These are phyloP conservation scores for Cervus canadensis DNA, from an alignment of 2,113 vertebrate species.

Conservation along the genomic window DNA sequence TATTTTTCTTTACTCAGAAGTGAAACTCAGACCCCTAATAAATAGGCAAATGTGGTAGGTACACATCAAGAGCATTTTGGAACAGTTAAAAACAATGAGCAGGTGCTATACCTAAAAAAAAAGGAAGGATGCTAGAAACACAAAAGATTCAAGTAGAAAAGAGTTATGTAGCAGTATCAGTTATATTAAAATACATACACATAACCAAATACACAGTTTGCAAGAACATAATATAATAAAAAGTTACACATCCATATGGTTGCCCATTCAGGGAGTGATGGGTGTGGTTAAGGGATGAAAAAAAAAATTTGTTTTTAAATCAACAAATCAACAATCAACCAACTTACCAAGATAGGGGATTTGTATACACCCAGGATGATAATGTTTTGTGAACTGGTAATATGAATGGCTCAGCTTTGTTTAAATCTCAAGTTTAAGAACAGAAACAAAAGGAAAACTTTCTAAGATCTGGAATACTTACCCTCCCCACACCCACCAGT, in stretches of 20 bases:
- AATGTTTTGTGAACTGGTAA: background rate
- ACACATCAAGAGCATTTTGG: background rate
- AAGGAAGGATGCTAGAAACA: background rate
- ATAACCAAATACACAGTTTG: background rate
- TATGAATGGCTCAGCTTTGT: background rate
- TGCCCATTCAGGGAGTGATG: background rate
- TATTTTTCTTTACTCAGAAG: background rate
- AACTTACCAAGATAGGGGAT: background rate
- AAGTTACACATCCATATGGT: background rate
- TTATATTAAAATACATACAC: background rate
- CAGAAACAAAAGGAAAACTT: background rate
- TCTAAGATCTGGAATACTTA: background rate
- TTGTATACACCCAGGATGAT: background rate
- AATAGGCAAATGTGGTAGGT: background rate
- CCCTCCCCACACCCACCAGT: accelerated
- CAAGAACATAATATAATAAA: background rate
- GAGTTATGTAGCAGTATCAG: background rate
- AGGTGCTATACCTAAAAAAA: background rate
- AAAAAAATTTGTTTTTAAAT: background rate
- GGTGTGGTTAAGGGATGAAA: background rate
- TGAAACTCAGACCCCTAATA: background rate
- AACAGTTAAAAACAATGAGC: background rate
- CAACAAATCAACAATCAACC: background rate
- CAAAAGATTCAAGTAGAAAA: background rate
- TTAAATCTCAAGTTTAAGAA: background rate